Evolutionary conservation across 2,888 invertebrate genomes (phyloP).

Genomic region (Shargacucullia verbasci): DNA sequence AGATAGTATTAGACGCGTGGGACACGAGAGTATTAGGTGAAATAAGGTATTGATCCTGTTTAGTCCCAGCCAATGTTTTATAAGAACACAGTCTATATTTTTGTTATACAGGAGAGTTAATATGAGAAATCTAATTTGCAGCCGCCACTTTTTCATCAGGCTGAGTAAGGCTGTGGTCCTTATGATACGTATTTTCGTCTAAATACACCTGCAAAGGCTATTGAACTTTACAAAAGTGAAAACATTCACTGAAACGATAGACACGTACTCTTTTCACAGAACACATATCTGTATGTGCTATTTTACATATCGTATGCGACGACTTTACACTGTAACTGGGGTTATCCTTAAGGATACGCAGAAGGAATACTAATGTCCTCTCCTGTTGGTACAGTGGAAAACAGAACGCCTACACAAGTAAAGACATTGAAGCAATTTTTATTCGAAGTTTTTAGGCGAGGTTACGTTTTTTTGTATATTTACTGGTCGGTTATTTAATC

Average conservation of each 20-base stretch:
- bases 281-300: slow-evolving; percentile 35
- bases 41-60: too few relatives aligned
- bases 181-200: neutral
- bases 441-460: slow-evolving; percentile 27
- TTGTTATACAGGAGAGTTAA: slow-evolving; percentile 5
- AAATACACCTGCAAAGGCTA: slow-evolving; percentile 12
- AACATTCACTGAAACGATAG: slow-evolving; percentile 36
- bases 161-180: too few relatives aligned
- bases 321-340: slow-evolving; percentile 54
- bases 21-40: slow-evolving; percentile 35
- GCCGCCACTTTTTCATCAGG: too few relatives aligned
- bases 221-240: slow-evolving; percentile 51
- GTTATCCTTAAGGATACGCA: slow-evolving; percentile 48
- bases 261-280: slow-evolving; percentile 37
- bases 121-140: slow-evolving; percentile 2
- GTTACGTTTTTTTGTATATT: slow-evolving; percentile 7
- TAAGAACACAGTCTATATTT: slow-evolving; percentile 31
- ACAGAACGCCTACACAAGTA: slow-evolving; percentile 23
- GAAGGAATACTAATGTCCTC: slow-evolving; percentile 54
- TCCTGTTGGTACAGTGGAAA: slow-evolving; percentile 40
- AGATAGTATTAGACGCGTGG: slow-evolving; percentile 33
- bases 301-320: slow-evolving; percentile 49
- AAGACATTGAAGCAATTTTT: slow-evolving; percentile 46
- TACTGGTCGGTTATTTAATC: neutral
- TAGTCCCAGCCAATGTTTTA: too few relatives aligned